phyloP scores from a whole-genome alignment of 2,888 invertebrate species.

The Orthosia gracilis region DNA sequence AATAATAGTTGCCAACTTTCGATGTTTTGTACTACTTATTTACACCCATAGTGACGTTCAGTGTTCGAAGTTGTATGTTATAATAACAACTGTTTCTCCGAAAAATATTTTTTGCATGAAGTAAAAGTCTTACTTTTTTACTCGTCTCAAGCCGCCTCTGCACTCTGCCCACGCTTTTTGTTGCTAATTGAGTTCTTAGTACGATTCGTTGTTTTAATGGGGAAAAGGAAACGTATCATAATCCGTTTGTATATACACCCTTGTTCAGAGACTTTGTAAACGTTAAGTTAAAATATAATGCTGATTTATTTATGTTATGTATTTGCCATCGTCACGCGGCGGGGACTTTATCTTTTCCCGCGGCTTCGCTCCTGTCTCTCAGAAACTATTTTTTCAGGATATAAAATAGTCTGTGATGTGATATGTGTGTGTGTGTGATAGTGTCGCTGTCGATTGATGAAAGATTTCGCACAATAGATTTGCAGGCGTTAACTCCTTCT shows the following conservation, averaged over 20 bases:
- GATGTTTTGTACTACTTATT: constrained; percentile 25
- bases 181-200: background rate
- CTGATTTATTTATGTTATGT: no score
- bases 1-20: constrained; percentile 17
- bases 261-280: background rate
- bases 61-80: background rate
- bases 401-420: no score
- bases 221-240: background rate
- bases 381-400: no score
- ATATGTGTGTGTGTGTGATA: no score
- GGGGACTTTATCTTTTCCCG: no score
- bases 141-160: constrained; percentile 15
- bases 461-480: no score
- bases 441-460: no score
- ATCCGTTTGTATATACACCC: background rate
- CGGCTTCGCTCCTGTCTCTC: no score
- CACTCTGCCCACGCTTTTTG: constrained; percentile 16
- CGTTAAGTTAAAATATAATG: no score
- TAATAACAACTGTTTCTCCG: constrained; percentile 20
- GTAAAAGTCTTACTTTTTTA: background rate
- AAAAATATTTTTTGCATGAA: background rate
- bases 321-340: no score
- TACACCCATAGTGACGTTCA: constrained; percentile 19
- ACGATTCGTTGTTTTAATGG: background rate
- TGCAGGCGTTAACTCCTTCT: no score